These are phyloP conservation scores for Pyralis farinalis DNA, from an alignment of 2,888 invertebrate species.

Conservation along the genomic window DNA sequence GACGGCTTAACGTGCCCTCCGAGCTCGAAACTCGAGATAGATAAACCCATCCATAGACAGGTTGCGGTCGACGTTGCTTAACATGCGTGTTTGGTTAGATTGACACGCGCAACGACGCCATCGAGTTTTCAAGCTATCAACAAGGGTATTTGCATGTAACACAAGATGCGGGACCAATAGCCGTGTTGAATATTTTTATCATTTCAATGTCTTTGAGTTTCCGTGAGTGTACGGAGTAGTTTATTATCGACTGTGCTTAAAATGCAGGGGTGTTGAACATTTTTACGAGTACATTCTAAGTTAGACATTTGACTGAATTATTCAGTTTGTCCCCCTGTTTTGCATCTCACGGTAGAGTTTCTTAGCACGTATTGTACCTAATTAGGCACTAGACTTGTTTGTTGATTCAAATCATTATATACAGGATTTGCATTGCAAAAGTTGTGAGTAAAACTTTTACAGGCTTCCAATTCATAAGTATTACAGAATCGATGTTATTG, in stretches of 20 bases:
- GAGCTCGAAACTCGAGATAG: too few species aligned
- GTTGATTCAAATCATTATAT: too few species aligned
- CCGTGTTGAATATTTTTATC: constrained; percentile 7
- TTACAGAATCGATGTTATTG: too few species aligned
- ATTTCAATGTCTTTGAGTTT: constrained; percentile 7
- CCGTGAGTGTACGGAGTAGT: background rate
- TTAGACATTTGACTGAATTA: constrained; percentile 4
- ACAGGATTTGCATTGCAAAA: too few species aligned
- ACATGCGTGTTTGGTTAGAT: too few species aligned
- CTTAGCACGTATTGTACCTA: background rate
- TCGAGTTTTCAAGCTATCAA: constrained; percentile 8
- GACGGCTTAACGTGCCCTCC: too few species aligned
- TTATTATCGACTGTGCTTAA: constrained; percentile 10
- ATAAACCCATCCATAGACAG: too few species aligned
- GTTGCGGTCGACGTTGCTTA: too few species aligned
- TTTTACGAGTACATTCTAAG: constrained; percentile 7
- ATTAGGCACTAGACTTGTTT: too few species aligned
- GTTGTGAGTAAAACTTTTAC: too few species aligned
- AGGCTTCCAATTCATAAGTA: too few species aligned
- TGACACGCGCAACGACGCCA: too few species aligned
- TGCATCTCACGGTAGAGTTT: background rate
- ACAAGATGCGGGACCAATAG: constrained; percentile 2
- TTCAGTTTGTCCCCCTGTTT: background rate
- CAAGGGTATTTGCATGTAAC: constrained; percentile 10
- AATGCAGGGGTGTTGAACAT: constrained; percentile 9